phyloP scores from a whole-genome alignment of 1,140 invertebrate species.

The Philopotamus ludificatus region DNA sequence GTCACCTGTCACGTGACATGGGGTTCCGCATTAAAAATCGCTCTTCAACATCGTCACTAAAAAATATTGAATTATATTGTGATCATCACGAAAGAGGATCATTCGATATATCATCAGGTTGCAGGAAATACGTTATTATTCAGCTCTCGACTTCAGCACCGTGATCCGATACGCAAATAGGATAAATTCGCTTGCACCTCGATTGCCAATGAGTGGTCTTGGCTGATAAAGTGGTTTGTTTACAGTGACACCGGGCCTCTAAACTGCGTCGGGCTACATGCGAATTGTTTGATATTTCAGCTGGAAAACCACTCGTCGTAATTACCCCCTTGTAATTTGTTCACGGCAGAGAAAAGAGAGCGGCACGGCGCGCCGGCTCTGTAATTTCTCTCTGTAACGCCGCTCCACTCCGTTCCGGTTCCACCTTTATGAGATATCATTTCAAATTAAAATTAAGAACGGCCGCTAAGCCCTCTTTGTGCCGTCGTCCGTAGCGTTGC shows the following conservation, averaged over 20 bases:
- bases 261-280: not conserved
- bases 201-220: not conserved
- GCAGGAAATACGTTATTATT: too few species aligned
- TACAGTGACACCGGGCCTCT: not conserved
- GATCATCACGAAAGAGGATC: too few species aligned
- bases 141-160: too few species aligned
- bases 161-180: too few species aligned
- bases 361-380: slow-evolving; percentile 6
- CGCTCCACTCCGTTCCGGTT: slow-evolving; percentile 18
- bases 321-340: slow-evolving; percentile 38
- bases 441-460: slow-evolving; percentile 35
- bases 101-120: too few species aligned
- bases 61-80: too few species aligned
- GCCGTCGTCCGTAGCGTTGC: not conserved
- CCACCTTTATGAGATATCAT: slow-evolving; percentile 31
- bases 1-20: not conserved
- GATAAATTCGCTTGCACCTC: not conserved
- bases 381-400: slow-evolving; percentile 32
- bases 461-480: slow-evolving; percentile 1
- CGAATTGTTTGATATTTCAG: slow-evolving; percentile 37
- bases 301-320: slow-evolving; percentile 37
- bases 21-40: not conserved
- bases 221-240: not conserved
- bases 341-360: slow-evolving; percentile 24
- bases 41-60: too few species aligned